Evolutionary conservation across 2,113 vertebrate species (phyloP), one percentile per base, ranked within the genome.

Genomic region (Sigmodon hispidus): DNA sequence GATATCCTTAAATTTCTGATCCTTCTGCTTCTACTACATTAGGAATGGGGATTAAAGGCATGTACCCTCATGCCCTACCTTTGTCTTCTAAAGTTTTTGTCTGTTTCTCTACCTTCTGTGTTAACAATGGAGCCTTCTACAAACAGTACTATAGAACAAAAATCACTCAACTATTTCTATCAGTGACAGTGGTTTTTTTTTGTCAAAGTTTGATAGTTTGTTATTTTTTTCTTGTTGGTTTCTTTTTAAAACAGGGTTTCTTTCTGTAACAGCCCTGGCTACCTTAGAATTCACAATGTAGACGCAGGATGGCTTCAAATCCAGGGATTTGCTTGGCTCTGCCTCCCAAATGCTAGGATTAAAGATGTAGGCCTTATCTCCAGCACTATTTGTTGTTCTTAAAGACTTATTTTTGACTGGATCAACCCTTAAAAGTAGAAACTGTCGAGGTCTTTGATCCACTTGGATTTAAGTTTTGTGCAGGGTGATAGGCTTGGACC

Each of bases 121-220:
- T 92, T 57, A 92, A 95, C 4, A 65, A 40, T 90, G 36, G 16
- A 73, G 12, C 6, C 3, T 90, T 26, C 11, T 55, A 45, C 29
- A 24, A 81, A 81, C 2, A 29, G n/a, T 75, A 55, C 13, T 80
- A 8, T 72, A 93, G 76, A 67, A 45, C 13, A 90, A 34, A 50
- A 45, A 83, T 61, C 43, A 81, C 67, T 13, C 94, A 89, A 67
- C 5, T 5, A 89, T 94, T 89, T 89, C 67, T 89, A 16, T 87
- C 91, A 96, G 95, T 59, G 13, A 75, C 40, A 92, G 50, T 90
- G n/a, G 70, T 87, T 87, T 13, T 8, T 36, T n/a, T 70, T 40
- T 70, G n/a, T 70, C 69, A 75, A 48, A 24, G 13, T 48, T 12
- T 75, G 43, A 45, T 29, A 43, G 43, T 40, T 19, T 29, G 15